Conservation (phyloP, 1,140 invertebrate species). For the Drosophila pectinifera region DNA sequence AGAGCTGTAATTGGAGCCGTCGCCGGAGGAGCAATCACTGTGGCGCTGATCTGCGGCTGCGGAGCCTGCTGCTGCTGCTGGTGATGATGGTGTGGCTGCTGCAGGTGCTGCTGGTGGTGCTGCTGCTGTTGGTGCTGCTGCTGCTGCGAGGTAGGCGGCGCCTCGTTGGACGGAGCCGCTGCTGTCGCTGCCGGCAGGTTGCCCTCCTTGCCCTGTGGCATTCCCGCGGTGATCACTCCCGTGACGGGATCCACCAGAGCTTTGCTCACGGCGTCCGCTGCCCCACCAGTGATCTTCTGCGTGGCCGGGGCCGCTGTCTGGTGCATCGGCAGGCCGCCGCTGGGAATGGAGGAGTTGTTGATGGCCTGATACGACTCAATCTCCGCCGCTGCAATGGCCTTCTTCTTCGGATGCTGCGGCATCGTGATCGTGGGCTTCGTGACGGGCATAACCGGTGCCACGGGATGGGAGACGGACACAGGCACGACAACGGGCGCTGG, state of each 20-base stretch:
- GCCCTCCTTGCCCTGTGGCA: constrained; percentile 89
- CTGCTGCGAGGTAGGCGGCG: constrained; percentile 18
- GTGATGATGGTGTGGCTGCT: constrained; percentile 33
- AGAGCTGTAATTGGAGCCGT: constrained; percentile 62
- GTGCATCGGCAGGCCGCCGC: constrained; percentile 61
- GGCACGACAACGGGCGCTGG: constrained; percentile 19
- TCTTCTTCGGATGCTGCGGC: constrained; percentile 82
- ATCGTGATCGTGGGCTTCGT: constrained; percentile 57
- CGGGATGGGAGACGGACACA: constrained; percentile 5
- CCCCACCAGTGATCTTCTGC: constrained; percentile 78
- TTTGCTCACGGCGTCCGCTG: constrained; percentile 77
- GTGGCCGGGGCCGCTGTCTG: constrained; percentile 76
- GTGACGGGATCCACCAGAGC: constrained; percentile 91
- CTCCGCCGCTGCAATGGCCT: constrained; percentile 78
- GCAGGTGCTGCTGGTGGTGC: constrained; percentile 37
- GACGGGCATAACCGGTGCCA: constrained; percentile 15
- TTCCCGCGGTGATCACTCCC: constrained; percentile 89
- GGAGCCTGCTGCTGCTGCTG: constrained; percentile 28
- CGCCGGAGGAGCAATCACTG: constrained; percentile 48
- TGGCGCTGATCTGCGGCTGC: constrained; percentile 46
- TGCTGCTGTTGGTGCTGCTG: constrained; percentile 28
- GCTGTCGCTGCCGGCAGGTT: constrained; percentile 75
- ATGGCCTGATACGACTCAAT: constrained; percentile 76
- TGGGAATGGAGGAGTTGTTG: constrained; percentile 63
- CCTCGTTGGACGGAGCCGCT: constrained; percentile 62